These are phyloP conservation scores for Phorcus lineatus DNA, from an alignment of 2,888 invertebrate species.

Conservation along the genomic window DNA sequence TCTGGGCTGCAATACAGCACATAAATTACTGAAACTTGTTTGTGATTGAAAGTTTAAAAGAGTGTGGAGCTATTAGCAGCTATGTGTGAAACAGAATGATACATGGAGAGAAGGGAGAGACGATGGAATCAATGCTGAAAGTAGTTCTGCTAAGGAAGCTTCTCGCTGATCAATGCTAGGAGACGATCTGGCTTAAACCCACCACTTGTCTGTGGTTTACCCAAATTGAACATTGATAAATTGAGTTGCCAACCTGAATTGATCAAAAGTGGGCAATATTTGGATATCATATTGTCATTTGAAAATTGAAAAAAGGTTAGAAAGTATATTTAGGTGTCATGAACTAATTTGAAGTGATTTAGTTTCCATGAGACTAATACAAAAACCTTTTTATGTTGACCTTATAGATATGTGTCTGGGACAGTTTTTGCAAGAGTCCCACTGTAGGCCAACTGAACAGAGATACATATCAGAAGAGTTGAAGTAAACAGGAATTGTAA, in stretches of 20 bases:
- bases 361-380: no score
- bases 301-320: no score
- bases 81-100: neutral
- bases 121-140: neutral
- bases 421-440: no score
- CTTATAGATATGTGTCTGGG: no score
- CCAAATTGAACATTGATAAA: slow-evolving; percentile 7
- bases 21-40: neutral
- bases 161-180: neutral
- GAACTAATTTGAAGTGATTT: no score
- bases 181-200: neutral
- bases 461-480: no score
- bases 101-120: neutral
- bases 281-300: neutral
- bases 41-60: slow-evolving; percentile 1
- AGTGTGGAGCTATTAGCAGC: neutral
- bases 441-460: no score
- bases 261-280: neutral
- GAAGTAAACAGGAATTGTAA: no score
- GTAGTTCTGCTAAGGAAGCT: neutral
- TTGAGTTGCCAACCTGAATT: neutral
- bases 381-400: no score
- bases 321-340: no score
- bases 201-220: neutral
- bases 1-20: neutral